A percentile compares a stretch with the other conserved stretches of the same genome.
These are phyloP conservation scores for Periphyllus acericola DNA, from an alignment of 2,888 invertebrate genomes.

Conservation along the genomic window DNA sequence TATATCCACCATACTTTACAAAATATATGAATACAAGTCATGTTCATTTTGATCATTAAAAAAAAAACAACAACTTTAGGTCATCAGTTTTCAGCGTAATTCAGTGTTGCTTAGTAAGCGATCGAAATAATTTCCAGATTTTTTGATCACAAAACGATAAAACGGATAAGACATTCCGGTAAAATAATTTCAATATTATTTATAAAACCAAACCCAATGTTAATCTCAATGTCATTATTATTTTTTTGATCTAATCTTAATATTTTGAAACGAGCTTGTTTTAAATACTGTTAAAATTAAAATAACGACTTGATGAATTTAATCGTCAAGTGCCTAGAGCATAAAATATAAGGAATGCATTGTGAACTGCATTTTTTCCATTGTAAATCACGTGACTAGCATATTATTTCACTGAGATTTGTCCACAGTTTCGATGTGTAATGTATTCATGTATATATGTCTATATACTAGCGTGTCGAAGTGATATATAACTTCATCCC, in stretches of 20 bases:
- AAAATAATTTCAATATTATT: constrained; percentile 10
- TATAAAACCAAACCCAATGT: constrained; percentile 9
- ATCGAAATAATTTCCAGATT: constrained; percentile 7
- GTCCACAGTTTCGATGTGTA: neutral
- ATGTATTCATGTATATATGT: neutral
- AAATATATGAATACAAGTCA: too few relatives aligned
- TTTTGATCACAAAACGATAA: too few relatives aligned
- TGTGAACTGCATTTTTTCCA: neutral
- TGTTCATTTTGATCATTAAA: too few relatives aligned
- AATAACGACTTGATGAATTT: constrained; percentile 26
- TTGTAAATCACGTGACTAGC: neutral
- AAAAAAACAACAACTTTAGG: neutral
- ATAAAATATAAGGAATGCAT: neutral
- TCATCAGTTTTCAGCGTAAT: neutral
- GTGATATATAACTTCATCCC: neutral
- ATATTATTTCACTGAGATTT: neutral
- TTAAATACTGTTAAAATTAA: constrained; percentile 41
- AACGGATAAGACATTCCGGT: constrained; percentile 6
- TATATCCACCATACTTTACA: too few relatives aligned
- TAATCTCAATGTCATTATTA: neutral
- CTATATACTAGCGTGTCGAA: neutral
- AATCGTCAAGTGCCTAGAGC: neutral
- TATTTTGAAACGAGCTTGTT: neutral
- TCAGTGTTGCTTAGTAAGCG: too few relatives aligned
- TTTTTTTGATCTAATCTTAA: constrained; percentile 28